These are phyloP conservation scores for Petrophora chlorosata DNA, from an alignment of 2,888 invertebrate species.

Conservation along the genomic window DNA sequence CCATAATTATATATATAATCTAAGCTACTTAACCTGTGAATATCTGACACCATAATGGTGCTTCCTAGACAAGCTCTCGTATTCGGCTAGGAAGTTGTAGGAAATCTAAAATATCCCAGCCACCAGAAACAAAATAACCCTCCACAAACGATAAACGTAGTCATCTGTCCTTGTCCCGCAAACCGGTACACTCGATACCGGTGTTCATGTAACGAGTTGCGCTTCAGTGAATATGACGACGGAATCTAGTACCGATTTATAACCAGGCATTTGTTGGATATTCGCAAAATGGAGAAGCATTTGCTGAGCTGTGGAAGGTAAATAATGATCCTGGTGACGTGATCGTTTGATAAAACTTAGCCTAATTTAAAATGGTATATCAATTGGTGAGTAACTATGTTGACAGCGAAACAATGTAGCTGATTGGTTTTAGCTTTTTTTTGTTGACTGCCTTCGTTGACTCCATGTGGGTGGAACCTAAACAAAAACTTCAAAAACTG, in stretches of 20 bases:
- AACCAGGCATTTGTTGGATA: conserved; percentile 13
- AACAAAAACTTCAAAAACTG: too few species aligned
- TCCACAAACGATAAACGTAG: conserved; percentile 19
- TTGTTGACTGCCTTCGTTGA: too few species aligned
- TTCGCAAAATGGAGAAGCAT: conserved; percentile 1
- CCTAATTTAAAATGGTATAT: too few species aligned
- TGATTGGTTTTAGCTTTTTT: too few species aligned
- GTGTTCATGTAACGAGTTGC: conserved; percentile 20
- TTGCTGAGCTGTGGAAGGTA: background rate
- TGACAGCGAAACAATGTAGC: too few species aligned
- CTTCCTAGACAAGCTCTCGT: too few species aligned
- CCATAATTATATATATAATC: too few species aligned
- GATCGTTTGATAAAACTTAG: background rate
- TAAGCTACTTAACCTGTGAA: too few species aligned
- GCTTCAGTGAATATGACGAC: conserved; percentile 21
- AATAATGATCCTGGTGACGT: background rate
- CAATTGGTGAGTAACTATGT: too few species aligned
- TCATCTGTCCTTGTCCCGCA: conserved; percentile 24
- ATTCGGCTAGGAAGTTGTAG: too few species aligned
- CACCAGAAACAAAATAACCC: conserved; percentile 12
- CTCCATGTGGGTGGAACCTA: too few species aligned
- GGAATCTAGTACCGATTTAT: conserved; percentile 17
- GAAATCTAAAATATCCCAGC: background rate
- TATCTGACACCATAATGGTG: too few species aligned
- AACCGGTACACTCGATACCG: conserved; percentile 20